Evolutionary conservation across 2,797 vertebrate genomes (phyloP).

Genomic region (Neopelma chrysocephalum): DNA sequence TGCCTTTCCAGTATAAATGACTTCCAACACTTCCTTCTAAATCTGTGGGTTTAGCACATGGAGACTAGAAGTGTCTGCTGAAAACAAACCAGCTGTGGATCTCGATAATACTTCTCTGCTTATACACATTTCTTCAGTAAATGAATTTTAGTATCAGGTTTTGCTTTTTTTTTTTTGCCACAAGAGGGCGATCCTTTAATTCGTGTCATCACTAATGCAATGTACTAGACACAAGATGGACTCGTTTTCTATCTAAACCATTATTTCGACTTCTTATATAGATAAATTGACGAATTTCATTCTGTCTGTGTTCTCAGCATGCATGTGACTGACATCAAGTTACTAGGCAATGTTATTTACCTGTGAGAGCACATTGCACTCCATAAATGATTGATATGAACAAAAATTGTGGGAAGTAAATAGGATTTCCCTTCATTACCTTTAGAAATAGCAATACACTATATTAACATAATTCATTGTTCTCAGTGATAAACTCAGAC

Average conservation of each 20-base stretch:
- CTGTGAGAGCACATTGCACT: not conserved
- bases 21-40: not conserved
- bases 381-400: not conserved
- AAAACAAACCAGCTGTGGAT: not conserved
- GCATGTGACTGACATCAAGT: slow-evolving; percentile 21
- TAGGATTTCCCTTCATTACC: not conserved
- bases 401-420: not conserved
- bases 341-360: slow-evolving; percentile 5
- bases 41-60: not conserved
- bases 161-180: slow-evolving; percentile 19
- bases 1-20: not conserved
- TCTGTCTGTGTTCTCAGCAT: slow-evolving; percentile 23
- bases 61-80: not conserved
- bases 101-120: not conserved
- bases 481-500: slow-evolving; percentile 29
- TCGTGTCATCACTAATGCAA: not conserved
- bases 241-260: not conserved
- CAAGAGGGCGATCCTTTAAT: slow-evolving; percentile 63
- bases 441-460: slow-evolving; percentile 20
- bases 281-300: not conserved
- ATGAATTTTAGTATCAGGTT: not conserved
- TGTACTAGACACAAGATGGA: not conserved
- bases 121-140: not conserved
- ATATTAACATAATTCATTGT: not conserved
- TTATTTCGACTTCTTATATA: not conserved